These are phyloP conservation scores for Phocoena phocoena DNA, from an alignment of 2,113 vertebrate genomes.

Conservation along the genomic window DNA sequence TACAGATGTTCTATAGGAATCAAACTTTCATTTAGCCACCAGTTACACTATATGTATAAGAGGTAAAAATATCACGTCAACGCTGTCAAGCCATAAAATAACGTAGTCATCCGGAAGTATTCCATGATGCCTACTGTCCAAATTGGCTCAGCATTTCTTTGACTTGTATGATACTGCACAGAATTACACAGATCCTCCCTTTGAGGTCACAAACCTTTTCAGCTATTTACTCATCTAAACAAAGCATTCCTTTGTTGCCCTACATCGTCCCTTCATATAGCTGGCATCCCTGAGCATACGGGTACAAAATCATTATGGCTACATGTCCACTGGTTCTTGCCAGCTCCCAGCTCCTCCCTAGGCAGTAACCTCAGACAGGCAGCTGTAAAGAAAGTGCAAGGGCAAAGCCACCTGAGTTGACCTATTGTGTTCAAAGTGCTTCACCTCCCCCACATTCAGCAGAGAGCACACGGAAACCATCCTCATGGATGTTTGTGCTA, in stretches of 20 bases:
- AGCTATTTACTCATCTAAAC: neutral
- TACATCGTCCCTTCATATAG: neutral
- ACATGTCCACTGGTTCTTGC: neutral
- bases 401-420: neutral
- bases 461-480: neutral
- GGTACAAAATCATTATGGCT: neutral
- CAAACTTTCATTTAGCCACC: conserved; percentile 9
- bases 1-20: neutral
- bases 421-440: neutral
- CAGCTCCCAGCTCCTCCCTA: neutral
- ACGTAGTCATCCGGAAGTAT: neutral
- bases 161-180: neutral
- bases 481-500: neutral
- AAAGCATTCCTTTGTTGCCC: neutral
- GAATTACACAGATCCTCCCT: neutral
- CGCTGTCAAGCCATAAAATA: neutral
- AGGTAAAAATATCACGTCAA: neutral
- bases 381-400: neutral
- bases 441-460: neutral
- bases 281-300: neutral
- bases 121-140: neutral
- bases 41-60: neutral
- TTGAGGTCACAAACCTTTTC: neutral
- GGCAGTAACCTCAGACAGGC: neutral
- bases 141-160: neutral